Percentiles rank a stretch among this genome's conserved stretches.
These are phyloP conservation scores for Mycteria americana DNA, from an alignment of 2,797 vertebrate genomes.

Conservation along the genomic window DNA sequence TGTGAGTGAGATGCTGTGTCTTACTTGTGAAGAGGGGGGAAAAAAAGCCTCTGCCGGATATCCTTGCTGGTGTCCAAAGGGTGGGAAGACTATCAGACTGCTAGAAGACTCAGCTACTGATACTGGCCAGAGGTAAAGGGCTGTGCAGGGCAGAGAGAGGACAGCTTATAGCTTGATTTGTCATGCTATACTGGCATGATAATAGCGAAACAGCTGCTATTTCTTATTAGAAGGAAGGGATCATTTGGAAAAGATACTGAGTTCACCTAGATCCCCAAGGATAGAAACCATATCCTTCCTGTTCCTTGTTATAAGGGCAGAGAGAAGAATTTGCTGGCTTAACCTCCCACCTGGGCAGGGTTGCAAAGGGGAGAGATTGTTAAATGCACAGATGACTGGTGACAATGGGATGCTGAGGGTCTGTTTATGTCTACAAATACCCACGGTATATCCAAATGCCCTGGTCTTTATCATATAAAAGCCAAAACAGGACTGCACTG, in stretches of 20 bases:
- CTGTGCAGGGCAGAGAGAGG: not conserved
- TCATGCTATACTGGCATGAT: not conserved
- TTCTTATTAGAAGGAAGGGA: not conserved
- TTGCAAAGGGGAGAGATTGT: not conserved
- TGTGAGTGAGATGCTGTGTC: not conserved
- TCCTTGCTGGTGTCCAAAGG: not conserved
- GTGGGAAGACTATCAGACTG: not conserved
- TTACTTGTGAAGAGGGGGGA: not conserved
- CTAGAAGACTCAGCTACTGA: not conserved
- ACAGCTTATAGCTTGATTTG: not conserved
- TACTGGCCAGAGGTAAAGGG: not conserved
- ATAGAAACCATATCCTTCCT: not conserved
- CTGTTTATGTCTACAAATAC: not conserved
- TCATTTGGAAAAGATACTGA: not conserved
- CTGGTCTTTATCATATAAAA: not conserved
- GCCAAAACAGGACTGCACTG: not conserved
- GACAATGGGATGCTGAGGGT: not conserved
- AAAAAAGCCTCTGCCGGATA: not conserved
- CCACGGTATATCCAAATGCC: not conserved
- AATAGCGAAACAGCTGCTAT: not conserved
- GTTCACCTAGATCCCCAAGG: not conserved
- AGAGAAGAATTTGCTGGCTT: not conserved
- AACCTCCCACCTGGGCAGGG: not conserved
- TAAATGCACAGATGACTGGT: accelerated
- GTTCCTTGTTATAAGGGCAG: not conserved